A percentile compares a stretch with the other conserved stretches of the same genome.
Evolutionary conservation across 1,140 invertebrate genomes (phyloP).

Genomic region (Myzus persicae): DNA sequence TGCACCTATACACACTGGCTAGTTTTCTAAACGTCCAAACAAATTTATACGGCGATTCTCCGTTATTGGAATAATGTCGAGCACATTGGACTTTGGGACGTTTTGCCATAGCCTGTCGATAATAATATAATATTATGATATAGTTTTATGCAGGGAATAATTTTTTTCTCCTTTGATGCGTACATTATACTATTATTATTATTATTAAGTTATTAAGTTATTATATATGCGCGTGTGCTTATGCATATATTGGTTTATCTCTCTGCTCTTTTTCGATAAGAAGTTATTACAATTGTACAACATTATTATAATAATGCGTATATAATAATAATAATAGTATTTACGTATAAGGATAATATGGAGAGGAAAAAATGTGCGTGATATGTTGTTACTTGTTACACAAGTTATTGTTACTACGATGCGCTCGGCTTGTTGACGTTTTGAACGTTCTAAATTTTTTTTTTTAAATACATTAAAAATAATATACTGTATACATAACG

Average conservation of each 20-base stretch:
- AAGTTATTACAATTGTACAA: conserved; percentile 4
- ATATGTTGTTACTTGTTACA: neutral
- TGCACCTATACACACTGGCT: too few relatives aligned
- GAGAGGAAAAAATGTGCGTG: conserved; percentile 1
- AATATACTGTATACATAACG: neutral
- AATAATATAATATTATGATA: neutral
- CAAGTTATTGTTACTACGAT: conserved; percentile 5
- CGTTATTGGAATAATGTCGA: neutral
- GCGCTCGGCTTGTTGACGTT: neutral
- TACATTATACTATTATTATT: neutral
- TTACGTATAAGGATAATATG: neutral
- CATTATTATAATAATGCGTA: neutral
- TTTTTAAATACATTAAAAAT: conserved; percentile 12
- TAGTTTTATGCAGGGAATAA: neutral
- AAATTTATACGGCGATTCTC: neutral
- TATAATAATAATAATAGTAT: neutral
- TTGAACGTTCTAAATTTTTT: neutral
- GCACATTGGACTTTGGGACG: neutral
- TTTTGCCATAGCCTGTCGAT: neutral
- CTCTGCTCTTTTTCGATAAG: conserved; percentile 7
- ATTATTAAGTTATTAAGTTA: neutral
- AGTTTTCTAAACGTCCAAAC: neutral
- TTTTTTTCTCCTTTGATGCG: neutral
- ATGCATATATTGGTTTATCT: neutral
- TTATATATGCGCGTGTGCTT: neutral